Evolutionary conservation across 2,113 vertebrate genomes (phyloP), one percentile per base, ranked within the genome.

Genomic region (Holacanthus passer): DNA sequence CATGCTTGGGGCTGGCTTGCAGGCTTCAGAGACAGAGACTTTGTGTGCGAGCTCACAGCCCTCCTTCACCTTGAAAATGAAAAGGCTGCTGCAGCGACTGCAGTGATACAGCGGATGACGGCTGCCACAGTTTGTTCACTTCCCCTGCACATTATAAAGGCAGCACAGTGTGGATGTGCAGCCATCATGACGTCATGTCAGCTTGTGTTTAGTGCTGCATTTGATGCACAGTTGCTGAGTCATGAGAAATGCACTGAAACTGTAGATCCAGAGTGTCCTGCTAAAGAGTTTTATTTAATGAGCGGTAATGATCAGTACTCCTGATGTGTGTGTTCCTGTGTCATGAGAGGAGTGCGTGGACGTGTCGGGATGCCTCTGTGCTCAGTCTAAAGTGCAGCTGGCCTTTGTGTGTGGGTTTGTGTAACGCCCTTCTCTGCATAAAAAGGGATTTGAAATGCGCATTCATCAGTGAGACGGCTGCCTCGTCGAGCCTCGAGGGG

Each of bases 391-490:
- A 76, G 73, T 85, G 83, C 84, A 84, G 64, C 74, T 48, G 84
- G 66, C 82, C 27, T 76, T 37, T 84, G 65, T 81, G 37, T 71
- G 64, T 31, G 37, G 43, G 41, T 32, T 58, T 76, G 47, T 60
- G 32, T 0, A 63, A 73, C 47, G 37, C 60, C 58, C 75, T 48
- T 79, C 71, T 88, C 56, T 88, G 82, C 87, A 92, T 90, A 85
- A 88, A 77, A 69, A 80, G 73, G 73, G 74, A 92, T 92, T 94
- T 91, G 53, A 91, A 86, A 90, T 94, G 87, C 32, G 53, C 87
- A 92, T 94, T 92, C 84, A 93, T 93, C 83, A 92, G 78, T 13
- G 48, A 60, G 83, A 56, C 24, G 52, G 31, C 76, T 81, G 77
- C 77, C 83, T 76, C 2, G 6, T 65, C 1, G 27, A 66, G 43